These are phyloP conservation scores for Bombus ignitus DNA, from an alignment of 1,140 invertebrate species.

Conservation along the genomic window DNA sequence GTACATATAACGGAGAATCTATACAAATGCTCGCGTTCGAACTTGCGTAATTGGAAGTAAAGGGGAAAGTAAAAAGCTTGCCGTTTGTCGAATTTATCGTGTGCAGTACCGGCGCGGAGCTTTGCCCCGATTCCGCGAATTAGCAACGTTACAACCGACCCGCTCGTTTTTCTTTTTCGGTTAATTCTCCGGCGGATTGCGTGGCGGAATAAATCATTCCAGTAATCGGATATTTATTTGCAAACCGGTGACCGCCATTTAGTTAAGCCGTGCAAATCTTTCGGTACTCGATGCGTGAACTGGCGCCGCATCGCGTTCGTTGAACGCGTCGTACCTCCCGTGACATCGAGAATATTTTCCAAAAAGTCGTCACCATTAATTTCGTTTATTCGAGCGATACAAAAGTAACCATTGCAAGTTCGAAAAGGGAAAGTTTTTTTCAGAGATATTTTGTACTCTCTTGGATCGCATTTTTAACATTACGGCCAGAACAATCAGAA, in stretches of 20 bases:
- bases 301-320: background rate
- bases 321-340: background rate
- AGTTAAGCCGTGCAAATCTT: constrained; percentile 29
- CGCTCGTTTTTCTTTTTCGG: background rate
- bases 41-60: constrained; percentile 2
- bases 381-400: background rate
- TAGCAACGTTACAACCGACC: background rate
- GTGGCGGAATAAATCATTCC: constrained; percentile 27
- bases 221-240: constrained; percentile 43
- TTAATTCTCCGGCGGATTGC: constrained; percentile 7
- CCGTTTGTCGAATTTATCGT: constrained; percentile 17
- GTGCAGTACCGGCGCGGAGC: no score
- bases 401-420: no score
- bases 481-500: no score
- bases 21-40: background rate
- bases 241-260: constrained; percentile 31
- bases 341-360: background rate
- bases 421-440: background rate
- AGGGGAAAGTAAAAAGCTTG: background rate
- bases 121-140: background rate
- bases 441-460: no score
- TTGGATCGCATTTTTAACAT: no score
- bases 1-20: background rate
- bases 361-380: background rate
- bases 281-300: background rate